These are phyloP conservation scores for Chelon auratus DNA, from an alignment of 2,797 vertebrate species.

Conservation along the genomic window DNA sequence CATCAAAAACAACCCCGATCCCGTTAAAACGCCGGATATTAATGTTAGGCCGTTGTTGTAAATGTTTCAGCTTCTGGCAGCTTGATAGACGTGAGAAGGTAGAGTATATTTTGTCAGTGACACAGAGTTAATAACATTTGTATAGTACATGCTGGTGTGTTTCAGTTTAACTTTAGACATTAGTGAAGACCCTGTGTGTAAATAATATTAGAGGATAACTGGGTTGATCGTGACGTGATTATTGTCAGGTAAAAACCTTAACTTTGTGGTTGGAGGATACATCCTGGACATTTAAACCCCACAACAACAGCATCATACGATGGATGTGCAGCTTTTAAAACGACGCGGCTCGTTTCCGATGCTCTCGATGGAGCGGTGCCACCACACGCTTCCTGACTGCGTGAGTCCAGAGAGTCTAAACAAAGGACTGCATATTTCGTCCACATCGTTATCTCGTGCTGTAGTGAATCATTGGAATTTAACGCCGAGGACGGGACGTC, in stretches of 20 bases:
- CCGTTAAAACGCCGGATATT: neutral
- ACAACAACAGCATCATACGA: no score
- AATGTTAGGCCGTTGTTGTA: constrained; percentile 19
- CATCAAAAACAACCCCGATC: neutral
- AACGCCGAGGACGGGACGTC: no score
- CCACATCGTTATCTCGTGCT: neutral
- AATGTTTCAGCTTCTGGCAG: constrained; percentile 25
- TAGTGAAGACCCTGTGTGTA: constrained; percentile 51
- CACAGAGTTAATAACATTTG: constrained; percentile 42
- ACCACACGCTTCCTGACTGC: constrained; percentile 28
- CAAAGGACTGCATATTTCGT: neutral
- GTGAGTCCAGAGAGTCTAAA: constrained; percentile 9
- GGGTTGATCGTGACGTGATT: no score
- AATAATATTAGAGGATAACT: constrained; percentile 7
- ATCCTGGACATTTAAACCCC: no score
- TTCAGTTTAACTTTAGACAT: constrained; percentile 47
- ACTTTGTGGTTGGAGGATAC: no score
- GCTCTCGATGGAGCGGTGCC: neutral
- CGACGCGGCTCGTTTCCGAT: neutral
- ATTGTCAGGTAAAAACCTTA: no score
- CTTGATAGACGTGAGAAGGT: constrained; percentile 33
- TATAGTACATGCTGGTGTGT: constrained; percentile 42
- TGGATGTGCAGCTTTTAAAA: no score
- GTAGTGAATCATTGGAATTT: no score
- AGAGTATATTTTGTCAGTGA: constrained; percentile 65